Evolutionary conservation across 2,888 invertebrate genomes (phyloP), one percentile per base, ranked within the genome.

Genomic region (Eudasyphora cyanicolor): DNA sequence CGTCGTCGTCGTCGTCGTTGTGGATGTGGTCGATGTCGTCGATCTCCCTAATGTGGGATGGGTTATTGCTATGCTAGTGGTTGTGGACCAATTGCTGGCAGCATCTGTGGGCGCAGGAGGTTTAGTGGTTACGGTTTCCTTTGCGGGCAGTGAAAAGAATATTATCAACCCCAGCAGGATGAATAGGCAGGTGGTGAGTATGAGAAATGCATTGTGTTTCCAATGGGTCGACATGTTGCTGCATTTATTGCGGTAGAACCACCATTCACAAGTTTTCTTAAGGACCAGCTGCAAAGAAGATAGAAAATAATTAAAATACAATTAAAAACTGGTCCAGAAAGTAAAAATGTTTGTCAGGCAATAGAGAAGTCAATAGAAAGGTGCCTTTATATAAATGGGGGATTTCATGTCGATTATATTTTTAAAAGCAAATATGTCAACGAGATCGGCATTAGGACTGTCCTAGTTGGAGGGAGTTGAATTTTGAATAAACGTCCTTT

Each of bases 241-340:
- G 86, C 87, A 87, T 84, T 89, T 88, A 86, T 86, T 87, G 86
- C 87, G 88, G 79, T 87, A 88, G 73, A 89, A 87, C 87, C 88
- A 89, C 90, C 91, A 90, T 85, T 89, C 88, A 85, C 86, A 89
- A 85, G 87, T 88, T 86, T 91, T 91, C 86, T 89, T 90, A 54
- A 88, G 85, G 77, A 89, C 89, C 78, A 88, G 87, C 91, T 91
- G 86, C 0, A 88, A 87, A 2, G 12, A 54, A 49, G 75, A 45
- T 35, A 62, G 67, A 67, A 19, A 73, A 76, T n/a, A 19, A n/a
- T 1, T n/a, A 17, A 62, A 35, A 62, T 12, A n/a, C 7, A 32
- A 32, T 4, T 6, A 8, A 32, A 32, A 32, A 32, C 32, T 8
- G 32, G 32, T n/a, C n/a, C n/a, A n/a, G n/a, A n/a, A n/a, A n/a